phyloP scores from a whole-genome alignment of 2,113 vertebrate species.

The Colossoma macropomum region DNA sequence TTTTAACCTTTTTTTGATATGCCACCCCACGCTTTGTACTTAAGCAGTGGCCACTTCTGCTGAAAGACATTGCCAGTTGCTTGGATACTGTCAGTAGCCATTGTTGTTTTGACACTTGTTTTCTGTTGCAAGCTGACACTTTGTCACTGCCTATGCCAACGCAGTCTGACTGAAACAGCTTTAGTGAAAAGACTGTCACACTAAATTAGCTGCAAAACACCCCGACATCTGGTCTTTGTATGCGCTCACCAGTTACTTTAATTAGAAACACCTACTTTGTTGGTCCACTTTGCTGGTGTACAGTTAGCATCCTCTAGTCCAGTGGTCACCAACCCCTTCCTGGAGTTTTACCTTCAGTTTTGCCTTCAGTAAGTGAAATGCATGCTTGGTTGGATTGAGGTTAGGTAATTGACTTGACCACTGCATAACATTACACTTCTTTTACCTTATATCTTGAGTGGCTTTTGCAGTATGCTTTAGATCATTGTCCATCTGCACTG shows the following conservation, averaged over 20 bases:
- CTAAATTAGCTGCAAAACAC: background rate
- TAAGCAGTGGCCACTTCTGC: background rate
- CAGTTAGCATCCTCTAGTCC: background rate
- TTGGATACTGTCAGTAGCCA: background rate
- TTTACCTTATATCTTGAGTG: too few species aligned
- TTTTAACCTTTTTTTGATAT: background rate
- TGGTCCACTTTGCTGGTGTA: background rate
- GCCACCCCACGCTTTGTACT: background rate
- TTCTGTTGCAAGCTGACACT: background rate
- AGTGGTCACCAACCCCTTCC: too few species aligned
- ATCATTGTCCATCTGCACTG: too few species aligned
- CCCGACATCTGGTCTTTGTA: background rate
- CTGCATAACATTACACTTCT: too few species aligned
- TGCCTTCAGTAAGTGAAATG: too few species aligned
- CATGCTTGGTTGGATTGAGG: too few species aligned
- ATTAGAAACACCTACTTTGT: too few species aligned
- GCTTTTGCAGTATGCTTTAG: too few species aligned
- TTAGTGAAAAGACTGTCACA: background rate
- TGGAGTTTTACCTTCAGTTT: too few species aligned
- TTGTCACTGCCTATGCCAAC: background rate
- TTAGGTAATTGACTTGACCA: too few species aligned
- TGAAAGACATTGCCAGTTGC: background rate
- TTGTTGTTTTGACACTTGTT: background rate
- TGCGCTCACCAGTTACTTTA: background rate
- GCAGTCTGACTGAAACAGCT: background rate